Base-by-base conservation (phyloP, 2,888 invertebrate genomes). In the Lysandra coridon region DNA sequence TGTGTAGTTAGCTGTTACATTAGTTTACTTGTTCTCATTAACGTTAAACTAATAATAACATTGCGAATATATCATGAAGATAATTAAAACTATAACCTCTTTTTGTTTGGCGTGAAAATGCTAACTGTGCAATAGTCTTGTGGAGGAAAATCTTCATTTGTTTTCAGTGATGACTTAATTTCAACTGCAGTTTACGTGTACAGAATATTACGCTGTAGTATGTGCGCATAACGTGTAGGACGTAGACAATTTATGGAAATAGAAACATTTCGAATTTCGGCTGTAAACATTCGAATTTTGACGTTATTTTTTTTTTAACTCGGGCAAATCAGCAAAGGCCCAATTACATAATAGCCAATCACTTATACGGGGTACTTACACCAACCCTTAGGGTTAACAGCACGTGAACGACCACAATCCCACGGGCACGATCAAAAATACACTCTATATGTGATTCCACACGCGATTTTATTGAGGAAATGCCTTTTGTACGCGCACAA, bases 401-500 rank as follows among this genome's bases (percentile, higher is more conserved):
- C 49, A 37, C 23, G 60, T 83, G 82, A 79, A 81, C 80, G 79
- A 79, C 82, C 23, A 60, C 60, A 64, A 78, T 78, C 44, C 69
- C 64, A 33, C 64, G 23, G 64, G 62, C 40, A 73, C 78, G 79
- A 80, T 78, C 81, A 86, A 85, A 84, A 84, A 85, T 84, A 87
- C 88, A 87, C 85, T 81, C 73, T 33, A 80, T 81, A 82, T 80
- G 79, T 79, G 79, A 82, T 84, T 85, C 82, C 86, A 87, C 87
- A 83, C 86, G 82, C 85, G 84, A 84, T 87, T 85, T 93, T 91
- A 90, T 91, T 92, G 90, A 90, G 91, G 87, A 86, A 69, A 89
- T 89, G 85, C 85, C 85, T 87, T 86, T 89, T 88, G 88, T 88
- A 85, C 90, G 88, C 84, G 84, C 84, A 83, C 80, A 84, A 80